Conservation (phyloP, 2,888 invertebrate genomes). For the Falcaria lacertinaria region DNA sequence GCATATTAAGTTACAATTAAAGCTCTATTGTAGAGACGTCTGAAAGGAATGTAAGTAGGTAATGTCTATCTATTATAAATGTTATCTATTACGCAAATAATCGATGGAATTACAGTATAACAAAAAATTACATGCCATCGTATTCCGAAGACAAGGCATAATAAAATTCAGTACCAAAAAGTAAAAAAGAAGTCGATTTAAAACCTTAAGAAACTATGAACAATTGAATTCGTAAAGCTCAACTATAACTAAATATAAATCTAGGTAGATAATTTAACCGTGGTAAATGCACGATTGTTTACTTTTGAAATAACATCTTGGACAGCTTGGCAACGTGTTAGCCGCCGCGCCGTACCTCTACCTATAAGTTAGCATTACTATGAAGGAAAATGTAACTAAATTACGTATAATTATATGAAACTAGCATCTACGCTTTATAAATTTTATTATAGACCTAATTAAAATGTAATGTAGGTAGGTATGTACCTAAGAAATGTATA, state of each 20-base stretch:
- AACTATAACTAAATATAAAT: not conserved
- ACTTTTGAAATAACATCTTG: slow-evolving; percentile 38
- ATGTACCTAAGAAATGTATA: too few species aligned
- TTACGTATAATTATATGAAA: not conserved
- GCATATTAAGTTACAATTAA: slow-evolving; percentile 15
- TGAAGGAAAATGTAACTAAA: slow-evolving; percentile 22
- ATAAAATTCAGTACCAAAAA: too few species aligned
- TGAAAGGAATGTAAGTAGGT: too few species aligned
- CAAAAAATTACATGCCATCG: too few species aligned
- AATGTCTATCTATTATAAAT: too few species aligned
- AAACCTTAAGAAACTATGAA: not conserved
- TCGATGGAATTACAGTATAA: too few species aligned
- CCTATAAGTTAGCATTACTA: too few species aligned
- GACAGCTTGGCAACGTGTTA: slow-evolving; percentile 42
- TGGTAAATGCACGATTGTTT: slow-evolving; percentile 29
- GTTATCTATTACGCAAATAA: too few species aligned
- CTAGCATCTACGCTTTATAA: not conserved
- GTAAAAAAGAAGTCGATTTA: not conserved
- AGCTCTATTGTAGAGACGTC: not conserved
- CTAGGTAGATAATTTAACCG: slow-evolving; percentile 5
- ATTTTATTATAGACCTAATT: too few species aligned
- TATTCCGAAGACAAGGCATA: too few species aligned
- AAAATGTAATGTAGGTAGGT: too few species aligned
- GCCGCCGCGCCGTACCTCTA: slow-evolving; percentile 31
- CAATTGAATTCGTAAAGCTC: not conserved